These are phyloP conservation scores for Turdus rufiventris DNA, from an alignment of 2,113 vertebrate genomes.

Conservation along the genomic window DNA sequence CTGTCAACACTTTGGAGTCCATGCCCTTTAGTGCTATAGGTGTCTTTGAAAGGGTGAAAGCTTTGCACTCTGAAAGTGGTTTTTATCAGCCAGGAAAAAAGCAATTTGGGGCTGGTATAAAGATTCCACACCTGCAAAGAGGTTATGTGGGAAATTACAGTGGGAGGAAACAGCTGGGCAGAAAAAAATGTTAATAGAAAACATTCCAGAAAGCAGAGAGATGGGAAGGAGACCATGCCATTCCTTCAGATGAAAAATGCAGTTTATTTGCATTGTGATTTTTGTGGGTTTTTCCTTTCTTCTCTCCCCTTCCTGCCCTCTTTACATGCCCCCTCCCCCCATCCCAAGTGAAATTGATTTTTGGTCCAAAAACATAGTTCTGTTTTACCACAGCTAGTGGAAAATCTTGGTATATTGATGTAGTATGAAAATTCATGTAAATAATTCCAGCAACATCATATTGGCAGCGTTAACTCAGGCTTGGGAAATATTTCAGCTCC, in stretches of 20 bases:
- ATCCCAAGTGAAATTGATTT: neutral
- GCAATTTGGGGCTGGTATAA: neutral
- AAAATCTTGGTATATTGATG: neutral
- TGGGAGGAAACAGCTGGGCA: neutral
- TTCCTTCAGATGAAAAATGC: neutral
- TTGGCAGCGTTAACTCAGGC: neutral
- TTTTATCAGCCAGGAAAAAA: slow-evolving; percentile 30
- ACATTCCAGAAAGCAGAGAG: neutral
- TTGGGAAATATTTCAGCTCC: neutral
- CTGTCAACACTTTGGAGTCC: neutral
- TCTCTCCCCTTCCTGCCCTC: fast-evolving
- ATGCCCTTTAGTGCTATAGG: neutral
- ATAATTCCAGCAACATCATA: neutral
- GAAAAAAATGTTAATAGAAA: neutral
- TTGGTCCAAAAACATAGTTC: neutral
- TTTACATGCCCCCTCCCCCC: too few species aligned
- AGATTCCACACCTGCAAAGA: slow-evolving; percentile 7
- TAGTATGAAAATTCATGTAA: slow-evolving; percentile 7
- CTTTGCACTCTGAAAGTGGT: neutral
- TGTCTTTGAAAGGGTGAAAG: slow-evolving; percentile 19
- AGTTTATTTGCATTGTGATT: neutral
- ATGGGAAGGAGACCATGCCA: neutral
- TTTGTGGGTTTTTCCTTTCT: neutral
- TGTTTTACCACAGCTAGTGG: neutral
- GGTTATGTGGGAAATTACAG: slow-evolving; percentile 15